Conservation (phyloP, 2,113 vertebrate species). For the Anarrhichthys ocellatus region DNA sequence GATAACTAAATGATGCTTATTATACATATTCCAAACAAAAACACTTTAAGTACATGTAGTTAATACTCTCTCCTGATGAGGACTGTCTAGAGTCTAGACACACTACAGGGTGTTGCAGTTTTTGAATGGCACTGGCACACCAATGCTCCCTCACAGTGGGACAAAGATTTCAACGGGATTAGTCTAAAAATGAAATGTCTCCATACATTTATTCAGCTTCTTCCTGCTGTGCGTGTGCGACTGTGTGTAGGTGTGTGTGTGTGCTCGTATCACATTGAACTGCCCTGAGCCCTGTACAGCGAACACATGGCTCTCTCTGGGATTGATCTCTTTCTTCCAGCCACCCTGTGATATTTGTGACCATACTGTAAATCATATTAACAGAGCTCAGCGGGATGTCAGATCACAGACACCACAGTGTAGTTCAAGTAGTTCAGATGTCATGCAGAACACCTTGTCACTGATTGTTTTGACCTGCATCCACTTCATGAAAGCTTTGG, state of each 20-base stretch:
- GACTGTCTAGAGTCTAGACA: neutral
- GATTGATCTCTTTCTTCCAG: neutral
- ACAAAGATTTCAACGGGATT: constrained; percentile 23
- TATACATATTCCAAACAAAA: no score
- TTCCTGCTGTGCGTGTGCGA: neutral
- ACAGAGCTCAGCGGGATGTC: constrained; percentile 36
- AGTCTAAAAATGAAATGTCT: neutral
- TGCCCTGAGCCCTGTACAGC: neutral
- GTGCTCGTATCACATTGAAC: neutral
- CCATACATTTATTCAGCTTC: neutral
- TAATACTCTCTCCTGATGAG: no score
- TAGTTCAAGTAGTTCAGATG: constrained; percentile 45
- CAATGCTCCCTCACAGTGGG: neutral
- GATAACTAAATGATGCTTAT: no score
- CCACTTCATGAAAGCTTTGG: constrained; percentile 20
- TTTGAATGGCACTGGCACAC: neutral
- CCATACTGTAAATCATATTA: constrained; percentile 42
- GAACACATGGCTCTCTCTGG: neutral
- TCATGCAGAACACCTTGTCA: constrained; percentile 30
- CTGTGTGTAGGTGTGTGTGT: neutral
- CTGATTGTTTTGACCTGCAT: neutral
- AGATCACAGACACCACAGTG: constrained; percentile 27
- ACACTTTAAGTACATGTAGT: neutral
- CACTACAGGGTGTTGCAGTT: neutral
- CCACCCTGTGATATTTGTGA: constrained; percentile 33